Evolutionary conservation across 2,888 invertebrate genomes (phyloP), one percentile per base, ranked within the genome.

Genomic region (Phortica magna): DNA sequence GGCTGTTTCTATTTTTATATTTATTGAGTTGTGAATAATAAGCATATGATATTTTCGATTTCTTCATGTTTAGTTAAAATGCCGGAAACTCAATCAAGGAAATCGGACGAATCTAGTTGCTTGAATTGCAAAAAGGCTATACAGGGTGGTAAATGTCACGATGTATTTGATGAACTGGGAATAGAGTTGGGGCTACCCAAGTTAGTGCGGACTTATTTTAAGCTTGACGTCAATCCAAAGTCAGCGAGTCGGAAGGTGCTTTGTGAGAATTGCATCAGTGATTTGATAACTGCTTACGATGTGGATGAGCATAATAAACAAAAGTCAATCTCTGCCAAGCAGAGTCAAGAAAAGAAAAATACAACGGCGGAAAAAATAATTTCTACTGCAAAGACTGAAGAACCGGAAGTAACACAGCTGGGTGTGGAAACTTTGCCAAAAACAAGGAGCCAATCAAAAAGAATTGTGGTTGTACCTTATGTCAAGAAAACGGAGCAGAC

Each of bases 121-220:
- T 76, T 91, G 76, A 83, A 89, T 77, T 90, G 90, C 74, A 78
- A 79, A 59, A 83, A 22, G 17, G 64, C 17, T 1, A 12, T n/a
- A 9, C 41, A 19, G 14, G 53, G n/a, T 3, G 65, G 78, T 12
- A 79, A 84, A 41, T 91, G 83, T 79, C 89, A 89, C 31, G 84
- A 89, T 61, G 85, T 91, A 57, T 91, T 88, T 43, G 90, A 91
- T 83, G 89, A 90, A 75, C 84, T 88, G n/a, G 91, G 91, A 5
- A 59, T 83, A 2, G 90, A 91, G 70, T 77, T 91, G 10, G 88
- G 87, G 7, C 78, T 91, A 53, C 80, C 87, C 10, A 77, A 81
- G 42, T 77, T 91, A 17, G 75, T 91, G 0, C 78, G 78, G 5
- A 83, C 84, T 41, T 85, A 85, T 79, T 91, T 89, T 74, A 65